Percentiles rank a stretch among this genome's conserved stretches.
Conservation (phyloP, 2,888 invertebrate genomes). For the Andrena marginata region DNA sequence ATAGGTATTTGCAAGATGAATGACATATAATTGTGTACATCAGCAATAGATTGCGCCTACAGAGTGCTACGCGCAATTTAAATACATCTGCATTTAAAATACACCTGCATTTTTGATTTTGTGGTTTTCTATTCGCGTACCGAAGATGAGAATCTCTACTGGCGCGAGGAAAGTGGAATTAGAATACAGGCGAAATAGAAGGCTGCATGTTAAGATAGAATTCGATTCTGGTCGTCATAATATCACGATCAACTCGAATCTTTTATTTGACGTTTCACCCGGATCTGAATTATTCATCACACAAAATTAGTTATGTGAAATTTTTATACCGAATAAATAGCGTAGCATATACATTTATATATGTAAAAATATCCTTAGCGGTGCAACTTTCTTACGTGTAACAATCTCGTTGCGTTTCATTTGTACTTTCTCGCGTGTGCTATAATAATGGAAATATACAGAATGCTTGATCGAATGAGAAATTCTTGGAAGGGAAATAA, state of each 20-base stretch:
- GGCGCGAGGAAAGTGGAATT: background rate
- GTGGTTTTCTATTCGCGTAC: background rate
- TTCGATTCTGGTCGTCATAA: background rate
- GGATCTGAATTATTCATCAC: background rate
- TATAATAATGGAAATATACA: background rate
- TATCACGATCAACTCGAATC: background rate
- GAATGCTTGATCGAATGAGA: background rate
- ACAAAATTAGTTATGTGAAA: background rate
- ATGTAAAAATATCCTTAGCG: background rate
- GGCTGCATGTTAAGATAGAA: too few relatives aligned
- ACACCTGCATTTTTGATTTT: background rate
- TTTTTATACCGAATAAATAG: conserved; percentile 8
- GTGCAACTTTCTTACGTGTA: background rate
- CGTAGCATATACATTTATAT: background rate
- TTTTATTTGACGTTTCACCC: background rate
- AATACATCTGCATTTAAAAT: background rate
- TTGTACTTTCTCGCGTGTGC: conserved; percentile 1
- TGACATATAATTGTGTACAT: conserved; percentile 13
- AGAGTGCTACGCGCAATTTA: conserved; percentile 6
- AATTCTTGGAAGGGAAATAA: background rate
- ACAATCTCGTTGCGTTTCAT: background rate
- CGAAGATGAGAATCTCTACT: background rate
- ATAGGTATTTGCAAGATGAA: background rate
- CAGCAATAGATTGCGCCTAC: conserved; percentile 4
- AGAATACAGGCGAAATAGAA: too few relatives aligned